These are phyloP conservation scores for Chionomys nivalis DNA, from an alignment of 2,113 vertebrate species.

Conservation along the genomic window DNA sequence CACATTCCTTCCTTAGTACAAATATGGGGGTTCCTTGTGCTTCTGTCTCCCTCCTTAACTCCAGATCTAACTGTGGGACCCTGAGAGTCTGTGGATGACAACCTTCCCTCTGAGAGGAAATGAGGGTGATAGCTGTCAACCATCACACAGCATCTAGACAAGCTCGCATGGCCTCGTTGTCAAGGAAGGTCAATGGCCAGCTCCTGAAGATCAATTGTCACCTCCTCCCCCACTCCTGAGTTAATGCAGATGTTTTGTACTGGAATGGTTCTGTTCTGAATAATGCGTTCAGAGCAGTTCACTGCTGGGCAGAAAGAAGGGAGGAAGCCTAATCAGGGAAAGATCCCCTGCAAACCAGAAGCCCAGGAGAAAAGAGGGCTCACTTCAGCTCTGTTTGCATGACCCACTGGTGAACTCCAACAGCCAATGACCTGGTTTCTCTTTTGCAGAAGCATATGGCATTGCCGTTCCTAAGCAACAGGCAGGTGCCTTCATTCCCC, in stretches of 20 bases:
- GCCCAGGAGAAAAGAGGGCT: slow-evolving; percentile 19
- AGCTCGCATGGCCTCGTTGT: background rate
- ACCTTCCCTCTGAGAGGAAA: background rate
- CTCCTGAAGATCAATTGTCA: background rate
- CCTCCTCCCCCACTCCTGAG: rapidly evolving
- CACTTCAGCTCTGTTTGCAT: slow-evolving; percentile 51
- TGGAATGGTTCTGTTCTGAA: background rate
- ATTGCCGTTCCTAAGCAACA: slow-evolving; percentile 76
- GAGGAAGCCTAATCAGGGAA: slow-evolving; percentile 21
- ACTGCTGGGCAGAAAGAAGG: slow-evolving; percentile 28
- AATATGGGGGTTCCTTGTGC: background rate
- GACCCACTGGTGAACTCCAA: slow-evolving; percentile 26
- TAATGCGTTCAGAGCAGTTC: background rate
- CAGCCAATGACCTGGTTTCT: slow-evolving; percentile 68
- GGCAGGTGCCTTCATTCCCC: slow-evolving; percentile 55
- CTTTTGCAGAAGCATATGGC: background rate
- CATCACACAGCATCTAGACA: background rate
- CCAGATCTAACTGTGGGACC: background rate
- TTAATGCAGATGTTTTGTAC: background rate
- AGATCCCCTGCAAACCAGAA: background rate
- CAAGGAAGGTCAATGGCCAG: background rate
- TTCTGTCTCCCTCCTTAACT: background rate
- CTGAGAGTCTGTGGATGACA: background rate
- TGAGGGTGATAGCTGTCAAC: background rate
- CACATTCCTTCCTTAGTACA: background rate